Conservation (phyloP, 92 coral and sea anemone genomes). For the Palythoa grandis region DNA sequence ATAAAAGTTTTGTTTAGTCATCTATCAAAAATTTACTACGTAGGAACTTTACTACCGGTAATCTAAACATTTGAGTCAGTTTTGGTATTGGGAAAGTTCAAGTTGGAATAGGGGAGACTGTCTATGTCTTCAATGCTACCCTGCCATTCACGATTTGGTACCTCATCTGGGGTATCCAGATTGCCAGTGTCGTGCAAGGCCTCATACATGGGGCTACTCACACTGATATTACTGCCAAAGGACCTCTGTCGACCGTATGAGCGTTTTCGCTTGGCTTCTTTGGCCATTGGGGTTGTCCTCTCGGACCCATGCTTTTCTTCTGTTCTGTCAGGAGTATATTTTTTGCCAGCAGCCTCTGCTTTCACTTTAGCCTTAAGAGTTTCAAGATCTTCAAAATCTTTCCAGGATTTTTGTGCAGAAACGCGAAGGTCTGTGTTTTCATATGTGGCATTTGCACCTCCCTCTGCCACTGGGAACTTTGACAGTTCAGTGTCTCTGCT, state of each 20-base stretch:
- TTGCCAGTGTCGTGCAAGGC: neutral
- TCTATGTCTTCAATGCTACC: conserved; percentile 27
- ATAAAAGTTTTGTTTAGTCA: no score
- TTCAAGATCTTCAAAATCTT: conserved; percentile 34
- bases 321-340: neutral
- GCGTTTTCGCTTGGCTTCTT: conserved; percentile 20
- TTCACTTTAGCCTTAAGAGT: conserved; percentile 12
- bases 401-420: conserved; percentile 6
- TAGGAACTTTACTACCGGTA: no score
- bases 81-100: neutral
- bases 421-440: neutral
- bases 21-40: no score
- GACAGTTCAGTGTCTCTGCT: neutral
- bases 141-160: conserved; percentile 21
- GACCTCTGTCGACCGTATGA: conserved; percentile 37
- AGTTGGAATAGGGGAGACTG: neutral
- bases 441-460: conserved; percentile 3
- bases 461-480: neutral
- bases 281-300: neutral
- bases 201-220: conserved; percentile 4
- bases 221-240: neutral
- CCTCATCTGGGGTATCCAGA: neutral
- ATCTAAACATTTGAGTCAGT: neutral
- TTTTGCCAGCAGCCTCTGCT: conserved; percentile 1
- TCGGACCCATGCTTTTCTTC: neutral